phyloP scores from a whole-genome alignment of 2,888 invertebrate species.

The Lamellibrachia satsuma region DNA sequence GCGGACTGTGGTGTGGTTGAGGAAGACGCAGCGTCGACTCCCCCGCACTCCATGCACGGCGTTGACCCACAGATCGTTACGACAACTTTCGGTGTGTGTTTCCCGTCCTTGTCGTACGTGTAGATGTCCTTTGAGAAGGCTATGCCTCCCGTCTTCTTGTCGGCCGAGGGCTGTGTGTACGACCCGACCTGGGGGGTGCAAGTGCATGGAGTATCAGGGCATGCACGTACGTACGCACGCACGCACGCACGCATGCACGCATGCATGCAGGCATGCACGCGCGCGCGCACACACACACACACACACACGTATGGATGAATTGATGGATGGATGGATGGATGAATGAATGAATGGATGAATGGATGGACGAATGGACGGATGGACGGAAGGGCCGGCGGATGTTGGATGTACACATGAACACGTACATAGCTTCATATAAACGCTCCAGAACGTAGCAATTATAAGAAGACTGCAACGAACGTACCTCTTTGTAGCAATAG shows the following conservation, averaged over 20 bases:
- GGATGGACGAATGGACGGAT: too few species aligned
- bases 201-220: neutral
- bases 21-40: conserved; percentile 18
- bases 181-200: neutral
- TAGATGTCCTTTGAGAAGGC: neutral
- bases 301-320: neutral
- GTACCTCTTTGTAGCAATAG: neutral
- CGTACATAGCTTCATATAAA: too few species aligned
- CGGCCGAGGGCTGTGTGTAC: neutral
- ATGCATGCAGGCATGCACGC: neutral
- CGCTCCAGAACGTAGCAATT: neutral
- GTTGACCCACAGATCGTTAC: neutral
- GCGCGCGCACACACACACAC: neutral
- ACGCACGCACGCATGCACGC: neutral
- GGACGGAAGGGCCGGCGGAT: too few species aligned
- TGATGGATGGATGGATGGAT: too few species aligned
- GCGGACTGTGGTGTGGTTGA: too few species aligned
- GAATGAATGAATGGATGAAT: too few species aligned
- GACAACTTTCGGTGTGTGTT: neutral
- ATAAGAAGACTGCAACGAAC: neutral
- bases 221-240: neutral
- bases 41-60: conserved; percentile 47
- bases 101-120: conserved; percentile 23
- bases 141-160: neutral
- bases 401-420: too few species aligned